These are phyloP conservation scores for Goniozus legneri DNA, from an alignment of 1,140 invertebrate genomes.

Conservation along the genomic window DNA sequence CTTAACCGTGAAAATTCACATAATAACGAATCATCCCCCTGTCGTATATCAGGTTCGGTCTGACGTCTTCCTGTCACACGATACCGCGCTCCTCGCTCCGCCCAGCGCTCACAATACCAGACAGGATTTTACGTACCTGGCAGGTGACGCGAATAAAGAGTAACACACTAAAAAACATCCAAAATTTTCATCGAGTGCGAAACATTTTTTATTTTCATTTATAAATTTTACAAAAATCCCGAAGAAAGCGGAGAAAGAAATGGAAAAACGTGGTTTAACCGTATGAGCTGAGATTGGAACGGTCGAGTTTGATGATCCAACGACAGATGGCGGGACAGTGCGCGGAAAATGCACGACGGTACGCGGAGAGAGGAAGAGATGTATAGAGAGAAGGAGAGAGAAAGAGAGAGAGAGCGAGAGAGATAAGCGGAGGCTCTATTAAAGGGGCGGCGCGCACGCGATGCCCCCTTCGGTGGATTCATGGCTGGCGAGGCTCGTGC, in stretches of 20 bases:
- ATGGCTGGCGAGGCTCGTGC: slow-evolving; percentile 42
- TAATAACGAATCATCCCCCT: slow-evolving; percentile 37
- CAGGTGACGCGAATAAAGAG: slow-evolving; percentile 18
- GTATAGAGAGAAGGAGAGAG: neutral
- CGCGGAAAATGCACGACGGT: neutral
- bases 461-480: slow-evolving; percentile 40
- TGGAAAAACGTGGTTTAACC: neutral
- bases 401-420: slow-evolving; percentile 31
- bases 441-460: slow-evolving; percentile 47
- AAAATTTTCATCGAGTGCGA: too few relatives aligned
- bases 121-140: slow-evolving; percentile 24
- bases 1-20: slow-evolving; percentile 27
- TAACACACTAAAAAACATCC: slow-evolving; percentile 2
- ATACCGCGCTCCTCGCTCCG: slow-evolving; percentile 22
- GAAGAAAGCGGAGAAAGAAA: too few relatives aligned
- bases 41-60: slow-evolving; percentile 30
- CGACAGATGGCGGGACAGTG: too few relatives aligned
- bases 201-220: too few relatives aligned
- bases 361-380: neutral
- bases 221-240: too few relatives aligned
- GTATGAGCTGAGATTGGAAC: too few relatives aligned
- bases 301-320: too few relatives aligned
- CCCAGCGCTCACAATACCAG: slow-evolving; percentile 14
- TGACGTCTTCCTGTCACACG: slow-evolving; percentile 38
- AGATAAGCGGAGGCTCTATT: slow-evolving; percentile 43